Conservation (phyloP, 23 tunicate species). For the Clavelina lepadiformis region DNA sequence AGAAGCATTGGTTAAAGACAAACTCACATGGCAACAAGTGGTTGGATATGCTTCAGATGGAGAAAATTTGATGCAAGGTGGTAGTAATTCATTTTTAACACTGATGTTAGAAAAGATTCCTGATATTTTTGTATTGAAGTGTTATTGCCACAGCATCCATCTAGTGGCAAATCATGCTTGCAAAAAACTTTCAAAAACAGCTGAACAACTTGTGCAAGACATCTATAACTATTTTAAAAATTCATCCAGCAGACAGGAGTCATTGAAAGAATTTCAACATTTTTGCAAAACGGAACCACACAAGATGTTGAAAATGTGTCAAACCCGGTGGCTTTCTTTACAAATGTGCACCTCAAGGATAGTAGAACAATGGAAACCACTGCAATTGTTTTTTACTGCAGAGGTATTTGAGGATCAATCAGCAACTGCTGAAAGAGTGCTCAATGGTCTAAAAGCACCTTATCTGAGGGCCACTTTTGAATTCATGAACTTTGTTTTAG, state of each 20-base stretch:
- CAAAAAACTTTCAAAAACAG: slow-evolving; percentile 7
- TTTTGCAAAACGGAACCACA: slow-evolving; percentile 5
- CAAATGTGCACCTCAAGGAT: slow-evolving; percentile 6
- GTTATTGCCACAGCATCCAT: no score
- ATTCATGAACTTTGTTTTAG: slow-evolving; percentile 1
- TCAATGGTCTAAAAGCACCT: slow-evolving; percentile 5
- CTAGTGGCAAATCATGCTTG: slow-evolving; percentile 10
- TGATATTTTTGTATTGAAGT: no score
- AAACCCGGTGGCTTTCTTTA: slow-evolving; percentile 2
- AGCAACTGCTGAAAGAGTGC: no score
- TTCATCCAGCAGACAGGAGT: neutral
- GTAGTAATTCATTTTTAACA: no score
- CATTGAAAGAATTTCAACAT: slow-evolving; percentile 11
- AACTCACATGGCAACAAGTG: no score
- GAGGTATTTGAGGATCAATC: neutral
- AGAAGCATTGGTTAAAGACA: no score
- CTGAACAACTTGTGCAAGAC: slow-evolving; percentile 10
- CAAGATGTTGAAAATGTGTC: neutral
- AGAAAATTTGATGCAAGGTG: no score
- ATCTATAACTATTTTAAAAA: slow-evolving; percentile 9
- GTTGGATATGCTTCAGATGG: no score
- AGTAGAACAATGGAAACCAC: slow-evolving; percentile 5
- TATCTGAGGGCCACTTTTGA: slow-evolving; percentile 1
- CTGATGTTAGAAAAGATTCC: no score
- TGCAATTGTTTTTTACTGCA: neutral